Evolutionary conservation across 30 jellyfish, hydroid and myxozoan genomes (phyloP).

Genomic region (Chironex yamaguchii): DNA sequence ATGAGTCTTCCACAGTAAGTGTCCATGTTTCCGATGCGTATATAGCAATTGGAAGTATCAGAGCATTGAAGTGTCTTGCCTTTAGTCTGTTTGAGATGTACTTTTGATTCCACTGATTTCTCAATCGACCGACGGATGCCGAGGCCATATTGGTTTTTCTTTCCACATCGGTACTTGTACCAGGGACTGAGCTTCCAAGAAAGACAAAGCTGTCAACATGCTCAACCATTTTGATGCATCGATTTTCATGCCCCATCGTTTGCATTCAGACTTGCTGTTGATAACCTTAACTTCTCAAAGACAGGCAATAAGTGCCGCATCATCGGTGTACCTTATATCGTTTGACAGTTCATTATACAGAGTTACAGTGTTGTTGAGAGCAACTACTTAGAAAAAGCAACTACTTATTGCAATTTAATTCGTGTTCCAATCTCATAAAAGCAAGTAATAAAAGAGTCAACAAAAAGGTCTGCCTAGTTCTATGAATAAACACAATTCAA

Average conservation of each 20-base stretch:
- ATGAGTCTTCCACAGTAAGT: too few relatives aligned
- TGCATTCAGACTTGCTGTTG: constrained; percentile 46
- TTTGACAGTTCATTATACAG: background rate
- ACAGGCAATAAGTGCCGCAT: constrained; percentile 28
- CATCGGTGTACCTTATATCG: constrained; percentile 64
- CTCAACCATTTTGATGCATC: constrained; percentile 51
- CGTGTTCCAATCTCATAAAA: too few relatives aligned
- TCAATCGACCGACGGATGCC: constrained; percentile 27
- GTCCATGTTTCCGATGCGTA: constrained; percentile 65
- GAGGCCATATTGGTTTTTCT: constrained; percentile 30
- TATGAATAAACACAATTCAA: too few relatives aligned
- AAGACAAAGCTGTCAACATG: constrained; percentile 50
- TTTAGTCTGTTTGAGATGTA: background rate
- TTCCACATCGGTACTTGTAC: background rate
- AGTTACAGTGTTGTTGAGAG: background rate
- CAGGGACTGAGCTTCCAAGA: constrained; percentile 35
- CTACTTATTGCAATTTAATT: too few relatives aligned
- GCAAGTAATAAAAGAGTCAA: too few relatives aligned
- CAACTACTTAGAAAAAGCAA: too few relatives aligned
- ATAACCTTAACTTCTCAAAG: constrained; percentile 11
- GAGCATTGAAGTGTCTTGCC: constrained; percentile 35
- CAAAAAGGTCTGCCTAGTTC: too few relatives aligned
- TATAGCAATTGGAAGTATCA: constrained; percentile 40
- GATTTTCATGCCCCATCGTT: constrained; percentile 55
- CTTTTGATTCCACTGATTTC: constrained; percentile 11